Conservation (phyloP, 92 coral and sea anemone genomes). For the Paragorgia papillata region DNA sequence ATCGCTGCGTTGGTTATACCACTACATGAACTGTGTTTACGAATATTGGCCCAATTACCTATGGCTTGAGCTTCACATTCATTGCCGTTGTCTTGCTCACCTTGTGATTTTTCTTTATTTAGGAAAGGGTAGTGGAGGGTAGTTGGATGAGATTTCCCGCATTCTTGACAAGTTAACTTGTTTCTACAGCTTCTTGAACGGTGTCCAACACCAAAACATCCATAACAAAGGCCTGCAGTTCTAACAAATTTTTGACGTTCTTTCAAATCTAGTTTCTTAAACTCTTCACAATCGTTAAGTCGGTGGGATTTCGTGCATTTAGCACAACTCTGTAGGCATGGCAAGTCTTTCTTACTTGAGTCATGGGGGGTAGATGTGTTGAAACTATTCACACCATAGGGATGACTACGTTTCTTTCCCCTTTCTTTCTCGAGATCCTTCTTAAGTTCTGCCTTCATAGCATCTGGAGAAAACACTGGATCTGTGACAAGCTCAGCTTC, state of each 20-base stretch:
- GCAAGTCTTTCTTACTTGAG: neutral
- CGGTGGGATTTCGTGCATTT: neutral
- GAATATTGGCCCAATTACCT: neutral
- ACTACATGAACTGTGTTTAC: neutral
- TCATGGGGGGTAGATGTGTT: neutral
- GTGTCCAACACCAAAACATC: constrained; percentile 30
- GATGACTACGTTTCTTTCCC: neutral
- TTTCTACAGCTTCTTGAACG: constrained; percentile 53
- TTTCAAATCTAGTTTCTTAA: neutral
- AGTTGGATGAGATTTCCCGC: constrained; percentile 51
- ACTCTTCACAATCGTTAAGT: neutral
- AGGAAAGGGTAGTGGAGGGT: constrained; percentile 51
- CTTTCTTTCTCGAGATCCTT: constrained; percentile 8
- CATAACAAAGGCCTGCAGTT: neutral
- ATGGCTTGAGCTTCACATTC: neutral
- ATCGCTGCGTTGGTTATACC: neutral
- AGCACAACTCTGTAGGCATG: neutral
- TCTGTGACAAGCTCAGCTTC: constrained; percentile 53
- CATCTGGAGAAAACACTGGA: constrained; percentile 55
- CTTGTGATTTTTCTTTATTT: constrained; percentile 4
- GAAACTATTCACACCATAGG: neutral
- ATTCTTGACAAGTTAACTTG: constrained; percentile 37
- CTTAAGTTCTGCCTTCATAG: neutral
- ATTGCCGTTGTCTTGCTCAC: neutral
- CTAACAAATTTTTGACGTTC: neutral